Evolutionary conservation across 1,140 invertebrate species (phyloP), one percentile per base, ranked within the genome.

Genomic region (Brevipalpus yothersi): DNA sequence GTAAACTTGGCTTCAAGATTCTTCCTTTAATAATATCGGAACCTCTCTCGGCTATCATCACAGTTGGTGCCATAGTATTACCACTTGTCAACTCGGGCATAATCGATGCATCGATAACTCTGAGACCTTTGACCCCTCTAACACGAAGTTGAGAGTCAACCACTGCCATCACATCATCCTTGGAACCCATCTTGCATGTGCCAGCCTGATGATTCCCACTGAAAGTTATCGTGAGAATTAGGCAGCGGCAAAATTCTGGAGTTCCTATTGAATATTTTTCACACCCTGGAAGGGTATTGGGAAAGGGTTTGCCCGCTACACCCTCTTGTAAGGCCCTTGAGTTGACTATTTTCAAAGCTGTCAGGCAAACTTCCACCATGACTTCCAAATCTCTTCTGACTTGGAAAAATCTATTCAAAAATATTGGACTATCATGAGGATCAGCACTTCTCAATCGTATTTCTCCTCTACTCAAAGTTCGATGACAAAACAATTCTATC

Each of bases 231-330:
- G 78, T 74, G 19, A 75, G 73, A 0, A 77, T 75, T 0, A 83
- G 82, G 64, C 85, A 87, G 67, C 81, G 77, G 82, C 84, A 84
- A 68, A 84, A 86, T 0, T 77, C 78, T 67, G 86, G 83, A 57
- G 78, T 81, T 0, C 81, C 81, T 57, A 83, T 82, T 49, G 76
- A 75, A 4, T 80, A 70, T 51, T 78, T 75, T 66, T 82, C 78
- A 66, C 84, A 88, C 0, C 81, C 84, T 2, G 31, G 31, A 31
- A 31, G 31, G 2, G 31, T 31, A 31, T 31, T 31, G 5, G 31
- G 31, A 31, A 31, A 31, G 31, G 31, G 31, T 31, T 31, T 31
- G 5, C 31, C 31, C 5, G 31, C 31, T 3, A 31, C 31, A 3
- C 31, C 31, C 31, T 31, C 31, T 31, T 31, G 31, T 31, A 31